phyloP scores from a whole-genome alignment of 2,888 invertebrate species.

The Melipona beecheii region DNA sequence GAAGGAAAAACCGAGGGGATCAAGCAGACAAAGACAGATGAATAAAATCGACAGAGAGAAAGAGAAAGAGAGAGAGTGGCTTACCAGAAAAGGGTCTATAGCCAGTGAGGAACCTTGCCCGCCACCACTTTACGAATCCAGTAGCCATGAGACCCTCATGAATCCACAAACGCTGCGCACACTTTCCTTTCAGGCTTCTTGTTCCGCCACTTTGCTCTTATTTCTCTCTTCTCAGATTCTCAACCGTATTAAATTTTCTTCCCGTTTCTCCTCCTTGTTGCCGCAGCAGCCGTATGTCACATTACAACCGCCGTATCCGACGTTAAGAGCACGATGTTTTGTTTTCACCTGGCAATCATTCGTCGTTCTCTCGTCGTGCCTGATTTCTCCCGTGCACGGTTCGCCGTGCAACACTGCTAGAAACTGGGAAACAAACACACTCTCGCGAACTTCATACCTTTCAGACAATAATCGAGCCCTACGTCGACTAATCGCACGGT shows the following conservation, averaged over 20 bases:
- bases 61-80: constrained; percentile 52
- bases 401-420: constrained; percentile 6
- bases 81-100: constrained; percentile 91
- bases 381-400: constrained; percentile 15
- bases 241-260: constrained; percentile 36
- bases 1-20: constrained; percentile 14
- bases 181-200: constrained; percentile 66
- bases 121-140: constrained; percentile 91
- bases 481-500: constrained; percentile 15
- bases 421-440: constrained; percentile 46
- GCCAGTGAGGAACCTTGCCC: constrained; percentile 90
- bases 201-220: constrained; percentile 55
- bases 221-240: constrained; percentile 13
- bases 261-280: constrained; percentile 36
- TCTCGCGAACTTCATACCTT: constrained; percentile 33
- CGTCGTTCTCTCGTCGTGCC: constrained; percentile 16
- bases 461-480: neutral
- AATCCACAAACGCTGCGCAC: constrained; percentile 74
- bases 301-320: neutral
- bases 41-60: constrained; percentile 22
- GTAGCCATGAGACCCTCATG: constrained; percentile 88
- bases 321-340: constrained; percentile 11
- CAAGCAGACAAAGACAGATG: constrained; percentile 8
- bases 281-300: constrained; percentile 21
- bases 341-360: constrained; percentile 33